A percentile compares a stretch with the other conserved stretches of the same genome.
These are phyloP conservation scores for Ahaetulla prasina DNA, from an alignment of 2,113 vertebrate genomes.

Conservation along the genomic window DNA sequence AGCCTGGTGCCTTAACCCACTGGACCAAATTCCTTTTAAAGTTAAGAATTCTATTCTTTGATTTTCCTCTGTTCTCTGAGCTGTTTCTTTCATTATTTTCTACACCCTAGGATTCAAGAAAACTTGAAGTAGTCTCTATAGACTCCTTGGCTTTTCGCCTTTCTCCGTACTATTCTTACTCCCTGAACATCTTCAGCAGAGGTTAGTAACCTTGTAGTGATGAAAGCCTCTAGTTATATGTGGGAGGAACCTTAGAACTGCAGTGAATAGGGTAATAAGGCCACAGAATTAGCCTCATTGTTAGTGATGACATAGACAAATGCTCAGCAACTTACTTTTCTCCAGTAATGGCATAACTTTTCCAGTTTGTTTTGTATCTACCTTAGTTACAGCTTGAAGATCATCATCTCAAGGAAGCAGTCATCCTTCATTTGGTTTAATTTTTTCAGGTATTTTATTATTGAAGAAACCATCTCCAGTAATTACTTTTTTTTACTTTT, in stretches of 20 bases:
- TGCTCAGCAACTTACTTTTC: not conserved
- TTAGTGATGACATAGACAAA: not conserved
- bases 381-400: not conserved
- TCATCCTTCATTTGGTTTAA: not conserved
- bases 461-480: not conserved
- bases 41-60: not conserved
- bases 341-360: not conserved
- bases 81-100: not conserved
- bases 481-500: not conserved
- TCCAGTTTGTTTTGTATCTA: not conserved
- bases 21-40: not conserved
- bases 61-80: not conserved
- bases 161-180: not conserved
- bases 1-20: not conserved
- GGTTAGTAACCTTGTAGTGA: not conserved
- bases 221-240: not conserved
- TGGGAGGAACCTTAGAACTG: not conserved
- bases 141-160: not conserved
- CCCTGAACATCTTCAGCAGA: not conserved
- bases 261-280: not conserved
- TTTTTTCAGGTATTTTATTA: not conserved
- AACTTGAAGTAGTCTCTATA: not conserved
- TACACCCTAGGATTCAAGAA: not conserved
- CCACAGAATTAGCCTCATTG: not conserved
- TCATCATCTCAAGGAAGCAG: not conserved